Base-by-base conservation (phyloP, 2,797 vertebrate species). In the Neomorphus geoffroyi region DNA sequence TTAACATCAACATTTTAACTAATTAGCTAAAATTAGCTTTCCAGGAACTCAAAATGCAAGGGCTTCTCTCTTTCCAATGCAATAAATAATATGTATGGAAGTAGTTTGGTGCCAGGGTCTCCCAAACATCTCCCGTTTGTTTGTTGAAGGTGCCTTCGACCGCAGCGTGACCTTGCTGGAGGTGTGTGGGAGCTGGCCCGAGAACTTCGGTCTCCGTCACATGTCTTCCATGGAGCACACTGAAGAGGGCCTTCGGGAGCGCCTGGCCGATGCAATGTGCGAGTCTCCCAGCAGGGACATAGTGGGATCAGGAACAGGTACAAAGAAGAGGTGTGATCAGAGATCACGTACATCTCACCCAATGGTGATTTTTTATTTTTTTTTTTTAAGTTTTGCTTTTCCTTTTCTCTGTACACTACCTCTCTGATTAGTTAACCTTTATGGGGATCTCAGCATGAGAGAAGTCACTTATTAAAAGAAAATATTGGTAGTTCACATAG, bases 141-240 rank as follows among this genome's bases (percentile, higher is more conserved):
- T 3, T 97, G 86, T 97, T 91, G 27, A 97, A 99, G 99, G 99
- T 96, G 96, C 98, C n/a, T 99, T 99, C 89, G 99, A 99, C 95
- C 98, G 99, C 74, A 99, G 99, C 6, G 98, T 99, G 96, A 99
- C 99, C 73, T 97, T 99, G 95, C 98, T 99, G 96, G 99, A 99
- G 96, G 99, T 99, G 74, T 99, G 99, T 4, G 99, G 99, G 86
- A 99, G 99, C 97, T 99, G 99, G 99, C 99, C 99, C 0, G 99
- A 99, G 97, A 99, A 98, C 97, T 99, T 99, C 2, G 98, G 99
- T 18, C 98, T 99, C 46, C 98, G 99, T 28, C 99, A 99, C 96
- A 97, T 99, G 95, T 98, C 98, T 46, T 99, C 98, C 37, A 97
- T 98, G 57, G 99, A 99, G 84, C 98, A 98, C 96, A 98, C 98